Evolutionary conservation across 2,797 vertebrate species (phyloP), one percentile per base, ranked within the genome.

Genomic region (Falco naumanni): DNA sequence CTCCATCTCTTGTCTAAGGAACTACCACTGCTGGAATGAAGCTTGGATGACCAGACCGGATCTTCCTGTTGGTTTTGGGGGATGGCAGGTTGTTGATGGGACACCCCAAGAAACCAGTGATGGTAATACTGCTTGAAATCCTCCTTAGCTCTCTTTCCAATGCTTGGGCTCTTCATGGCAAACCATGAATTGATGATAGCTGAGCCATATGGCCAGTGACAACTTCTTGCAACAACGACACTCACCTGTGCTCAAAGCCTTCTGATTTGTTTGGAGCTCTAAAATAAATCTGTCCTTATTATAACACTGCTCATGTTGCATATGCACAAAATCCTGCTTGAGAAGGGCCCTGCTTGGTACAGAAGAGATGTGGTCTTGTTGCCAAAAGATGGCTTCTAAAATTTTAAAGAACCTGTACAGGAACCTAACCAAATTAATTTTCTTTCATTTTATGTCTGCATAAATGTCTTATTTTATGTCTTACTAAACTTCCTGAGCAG

Each of bases 21-120:
- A 99, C 96, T 99, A 99, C 84, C 99, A 99, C 90, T 99, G 99
- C 97, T 99, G 99, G 99, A 99, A 99, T 3, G 99, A 99, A 91
- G 99, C 99, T 94, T 99, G 98, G 98, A 99, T 99, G 99, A 94
- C 98, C 29, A 98, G 99, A 91, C 98, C 99, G n/a, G 99, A 99
- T 93, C 99, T 99, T 47, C 99, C 99, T 5, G 59, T 98, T 24
- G 99, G 99, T 31, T 99, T 99, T 16, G 99, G 99, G 95, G 99
- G 99, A 31, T 99, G 99, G 99, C 99, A 99, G 95, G 98, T 96
- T 43, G 99, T 99, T 94, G 99, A 99, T 93, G 98, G 98, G 69
- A 99, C 99, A 33, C 99, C 99, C 8, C 99, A 99, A 97, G 99
- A 99, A 97, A 99, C 99, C 61, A 99, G 99, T 11, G 99, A 99